phyloP scores from a whole-genome alignment of 1,140 invertebrate species.

The Euura lappo region DNA sequence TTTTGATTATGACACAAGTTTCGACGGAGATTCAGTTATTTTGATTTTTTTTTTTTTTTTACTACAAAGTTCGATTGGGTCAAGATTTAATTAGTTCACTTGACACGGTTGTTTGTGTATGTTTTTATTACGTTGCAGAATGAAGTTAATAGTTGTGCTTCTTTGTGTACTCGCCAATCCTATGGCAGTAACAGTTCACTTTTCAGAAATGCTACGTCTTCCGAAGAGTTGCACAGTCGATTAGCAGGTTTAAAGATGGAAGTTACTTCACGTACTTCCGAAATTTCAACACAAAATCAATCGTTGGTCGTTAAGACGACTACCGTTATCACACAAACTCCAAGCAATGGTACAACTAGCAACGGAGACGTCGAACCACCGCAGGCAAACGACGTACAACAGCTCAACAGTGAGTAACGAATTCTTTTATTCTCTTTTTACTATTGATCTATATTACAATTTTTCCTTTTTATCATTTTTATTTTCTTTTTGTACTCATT shows the following conservation, averaged over 20 bases:
- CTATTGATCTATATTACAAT: neutral
- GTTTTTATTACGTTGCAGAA: too few relatives aligned
- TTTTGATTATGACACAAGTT: neutral
- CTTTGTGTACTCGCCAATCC: constrained; percentile 32
- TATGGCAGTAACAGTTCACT: constrained; percentile 59
- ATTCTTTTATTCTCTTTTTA: constrained; percentile 7
- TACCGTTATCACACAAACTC: constrained; percentile 55
- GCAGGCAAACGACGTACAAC: constrained; percentile 51
- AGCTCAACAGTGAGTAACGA: constrained; percentile 55
- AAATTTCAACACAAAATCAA: constrained; percentile 57
- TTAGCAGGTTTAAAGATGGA: constrained; percentile 60
- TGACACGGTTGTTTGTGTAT: too few relatives aligned
- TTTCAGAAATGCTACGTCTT: constrained; percentile 57
- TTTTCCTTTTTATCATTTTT: constrained; percentile 6
- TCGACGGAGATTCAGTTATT: neutral
- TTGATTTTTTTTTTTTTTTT: neutral
- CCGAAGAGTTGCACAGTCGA: constrained; percentile 56
- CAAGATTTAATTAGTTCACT: too few relatives aligned
- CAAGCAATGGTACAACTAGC: constrained; percentile 50
- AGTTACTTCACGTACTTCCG: constrained; percentile 56
- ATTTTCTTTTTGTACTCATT: constrained; percentile 7
- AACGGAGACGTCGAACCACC: constrained; percentile 55
- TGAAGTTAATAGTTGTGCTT: neutral
- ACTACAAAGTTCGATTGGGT: neutral
- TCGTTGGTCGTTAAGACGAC: constrained; percentile 57